Base-by-base conservation (phyloP, 2,888 invertebrate species). In the Melanophora roralis region DNA sequence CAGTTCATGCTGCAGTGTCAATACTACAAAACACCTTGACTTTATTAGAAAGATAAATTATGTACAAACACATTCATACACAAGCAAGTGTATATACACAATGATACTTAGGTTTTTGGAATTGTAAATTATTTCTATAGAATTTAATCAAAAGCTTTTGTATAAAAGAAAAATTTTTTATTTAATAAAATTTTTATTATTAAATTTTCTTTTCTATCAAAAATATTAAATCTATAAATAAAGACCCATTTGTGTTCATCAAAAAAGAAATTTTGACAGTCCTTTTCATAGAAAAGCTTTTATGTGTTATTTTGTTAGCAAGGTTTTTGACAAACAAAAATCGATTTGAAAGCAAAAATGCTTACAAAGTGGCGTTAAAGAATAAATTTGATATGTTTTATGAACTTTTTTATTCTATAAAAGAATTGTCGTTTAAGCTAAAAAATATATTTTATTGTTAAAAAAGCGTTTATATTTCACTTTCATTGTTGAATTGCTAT, bases 1-100 rank as follows among this genome's bases (percentile, higher is more conserved):
- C 79, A 76, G 80, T 75, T 76, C 72, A 76, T 76, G 72, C 57
- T 80, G 68, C 62, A 80, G 62, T 80, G 76, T 80, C 80, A 72
- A 80, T 80, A 76, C 51, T 40, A 62, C 34, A 40, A 43, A 74
- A 62, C 67, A 79, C 78, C 74, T 74, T 79, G 78, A 79, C 78
- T 68, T 76, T 80, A 65, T 51, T 40, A 23, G 11, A 23, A 21
- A 36, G 19, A 45, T 27, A 21, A n/a, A 23, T 5, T n/a, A n/a
- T n/a, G 27, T 27, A 27, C 27, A 53, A 45, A 53, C 14, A 62
- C 40, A 27, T 71, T n/a, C 21, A 21, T 45, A 8, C 21, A 1
- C 19, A 9, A 38, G 34, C n/a, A 36, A 9, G 8, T 8, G 38
- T 27, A 9, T 34, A 45, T 14, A n/a, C n/a, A n/a, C n/a, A n/a